Evolutionary conservation across 2,113 vertebrate genomes (phyloP).

Genomic region (Castor canadensis): DNA sequence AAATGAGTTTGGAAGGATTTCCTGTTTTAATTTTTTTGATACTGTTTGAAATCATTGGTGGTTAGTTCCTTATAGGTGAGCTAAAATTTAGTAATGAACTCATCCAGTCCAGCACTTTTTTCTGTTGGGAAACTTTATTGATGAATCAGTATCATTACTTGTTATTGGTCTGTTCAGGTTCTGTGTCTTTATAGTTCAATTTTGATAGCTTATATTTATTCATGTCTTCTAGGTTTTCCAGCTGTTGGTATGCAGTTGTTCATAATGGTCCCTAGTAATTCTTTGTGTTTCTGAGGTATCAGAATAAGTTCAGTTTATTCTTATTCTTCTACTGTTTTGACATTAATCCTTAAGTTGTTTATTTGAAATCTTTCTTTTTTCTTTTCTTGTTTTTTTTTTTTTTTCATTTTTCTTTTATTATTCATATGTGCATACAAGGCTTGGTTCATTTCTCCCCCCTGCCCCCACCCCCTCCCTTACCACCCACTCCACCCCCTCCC

Average conservation of each 20-base stretch:
- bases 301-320: too few species aligned
- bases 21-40: neutral
- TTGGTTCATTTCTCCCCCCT: too few species aligned
- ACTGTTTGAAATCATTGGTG: neutral
- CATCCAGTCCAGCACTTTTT: neutral
- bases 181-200: neutral
- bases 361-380: too few species aligned
- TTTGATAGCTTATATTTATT: neutral
- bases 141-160: neutral
- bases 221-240: neutral
- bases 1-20: neutral
- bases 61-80: neutral
- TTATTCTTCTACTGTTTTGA: neutral
- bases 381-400: too few species aligned
- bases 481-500: too few species aligned
- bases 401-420: too few species aligned
- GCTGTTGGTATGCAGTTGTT: too few species aligned
- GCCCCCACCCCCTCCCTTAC: too few species aligned
- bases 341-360: too few species aligned
- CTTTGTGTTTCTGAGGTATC: neutral
- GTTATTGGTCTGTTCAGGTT: neutral
- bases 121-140: neutral
- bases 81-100: neutral
- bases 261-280: neutral
- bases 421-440: too few species aligned